Evolutionary conservation across 2,888 invertebrate species (phyloP).

Genomic region (Ganaspis brasiliensis): DNA sequence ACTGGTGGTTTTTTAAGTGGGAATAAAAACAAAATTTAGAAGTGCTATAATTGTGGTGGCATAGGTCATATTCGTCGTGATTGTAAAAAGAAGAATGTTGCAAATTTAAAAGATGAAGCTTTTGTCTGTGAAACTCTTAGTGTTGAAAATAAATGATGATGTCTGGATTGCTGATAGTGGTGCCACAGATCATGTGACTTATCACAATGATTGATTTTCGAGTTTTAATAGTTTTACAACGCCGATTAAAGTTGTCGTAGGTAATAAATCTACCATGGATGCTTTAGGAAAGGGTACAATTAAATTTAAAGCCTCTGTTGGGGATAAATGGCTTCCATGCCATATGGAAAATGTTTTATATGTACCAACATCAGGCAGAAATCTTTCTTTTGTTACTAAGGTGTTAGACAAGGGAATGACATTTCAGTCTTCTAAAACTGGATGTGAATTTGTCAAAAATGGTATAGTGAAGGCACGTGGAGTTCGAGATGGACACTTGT

Average conservation of each 20-base stretch:
- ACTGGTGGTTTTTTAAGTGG: constrained; percentile 21
- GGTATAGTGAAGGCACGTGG: constrained; percentile 45
- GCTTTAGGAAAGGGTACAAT: constrained; percentile 51
- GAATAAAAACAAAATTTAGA: constrained; percentile 32
- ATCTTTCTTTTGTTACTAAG: constrained; percentile 49
- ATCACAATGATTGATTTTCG: constrained; percentile 46
- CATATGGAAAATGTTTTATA: constrained; percentile 51
- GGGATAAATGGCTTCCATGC: constrained; percentile 44
- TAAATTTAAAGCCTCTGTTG: constrained; percentile 46
- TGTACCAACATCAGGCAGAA: constrained; percentile 47
- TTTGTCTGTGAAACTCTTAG: constrained; percentile 48
- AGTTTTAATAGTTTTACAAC: constrained; percentile 37
- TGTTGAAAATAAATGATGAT: constrained; percentile 33
- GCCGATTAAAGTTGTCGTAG: constrained; percentile 50
- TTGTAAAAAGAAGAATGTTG: neutral
- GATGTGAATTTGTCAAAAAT: constrained; percentile 47
- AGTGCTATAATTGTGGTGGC: neutral
- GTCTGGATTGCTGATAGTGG: constrained; percentile 53
- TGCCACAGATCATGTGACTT: constrained; percentile 50
- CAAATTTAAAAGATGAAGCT: constrained; percentile 34
- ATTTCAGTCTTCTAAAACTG: constrained; percentile 40
- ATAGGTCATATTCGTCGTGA: neutral
- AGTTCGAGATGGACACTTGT: constrained; percentile 42
- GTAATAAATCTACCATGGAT: constrained; percentile 50
- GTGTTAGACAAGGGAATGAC: constrained; percentile 48